Conservation (phyloP, 2,888 invertebrate genomes). For the Asteroscopus sphinx region DNA sequence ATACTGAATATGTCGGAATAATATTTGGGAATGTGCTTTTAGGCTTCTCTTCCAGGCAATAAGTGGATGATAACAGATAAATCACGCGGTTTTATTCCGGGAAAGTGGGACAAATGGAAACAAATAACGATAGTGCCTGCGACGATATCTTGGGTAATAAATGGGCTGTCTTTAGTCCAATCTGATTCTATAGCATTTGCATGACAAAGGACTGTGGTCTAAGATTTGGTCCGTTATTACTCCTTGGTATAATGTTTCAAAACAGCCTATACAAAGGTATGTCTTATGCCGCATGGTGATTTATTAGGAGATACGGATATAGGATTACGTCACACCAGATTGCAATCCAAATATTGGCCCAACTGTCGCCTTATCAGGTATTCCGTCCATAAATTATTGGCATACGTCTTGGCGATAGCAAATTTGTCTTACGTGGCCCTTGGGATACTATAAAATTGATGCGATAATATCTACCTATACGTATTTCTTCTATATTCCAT, state of each 20-base stretch:
- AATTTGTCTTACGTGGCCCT: conserved; percentile 48
- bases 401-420: conserved; percentile 40
- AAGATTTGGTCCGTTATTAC: neutral
- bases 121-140: conserved; percentile 22
- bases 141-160: conserved; percentile 15
- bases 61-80: conserved; percentile 28
- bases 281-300: conserved; percentile 6
- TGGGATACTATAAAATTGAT: conserved; percentile 30
- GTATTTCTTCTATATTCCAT: conserved; percentile 2
- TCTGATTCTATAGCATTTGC: conserved; percentile 15
- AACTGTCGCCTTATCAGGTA: conserved; percentile 50
- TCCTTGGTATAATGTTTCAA: neutral
- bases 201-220: conserved; percentile 15
- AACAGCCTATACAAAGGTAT: neutral
- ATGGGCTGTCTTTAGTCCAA: conserved; percentile 11
- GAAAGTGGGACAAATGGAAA: conserved; percentile 34
- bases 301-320: conserved; percentile 14
- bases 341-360: conserved; percentile 56
- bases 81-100: conserved; percentile 29
- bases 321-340: conserved; percentile 41
- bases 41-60: conserved; percentile 12
- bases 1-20: conserved; percentile 40
- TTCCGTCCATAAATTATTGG: conserved; percentile 63
- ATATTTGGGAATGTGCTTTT: conserved; percentile 35
- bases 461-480: conserved; percentile 10